These are phyloP conservation scores for Folsomia manolachei DNA, from an alignment of 2,888 invertebrate genomes.

Conservation along the genomic window DNA sequence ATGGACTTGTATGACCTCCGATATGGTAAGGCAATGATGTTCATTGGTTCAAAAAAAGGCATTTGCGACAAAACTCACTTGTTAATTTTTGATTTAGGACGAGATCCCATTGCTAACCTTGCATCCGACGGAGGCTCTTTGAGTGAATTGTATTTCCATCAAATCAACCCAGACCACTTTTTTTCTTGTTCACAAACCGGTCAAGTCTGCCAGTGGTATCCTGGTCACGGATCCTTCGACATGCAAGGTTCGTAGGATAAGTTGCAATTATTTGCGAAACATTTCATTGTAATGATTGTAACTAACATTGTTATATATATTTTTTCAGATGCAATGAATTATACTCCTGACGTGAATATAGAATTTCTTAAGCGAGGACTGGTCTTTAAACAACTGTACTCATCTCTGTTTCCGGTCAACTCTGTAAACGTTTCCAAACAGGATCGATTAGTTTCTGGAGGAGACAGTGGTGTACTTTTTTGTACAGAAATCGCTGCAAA, in stretches of 20 bases:
- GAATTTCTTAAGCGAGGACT: conserved; percentile 46
- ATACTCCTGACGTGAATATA: conserved; percentile 40
- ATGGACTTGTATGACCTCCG: conserved; percentile 49
- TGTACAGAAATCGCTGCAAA: conserved; percentile 34
- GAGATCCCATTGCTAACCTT: conserved; percentile 46
- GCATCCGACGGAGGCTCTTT: conserved; percentile 39
- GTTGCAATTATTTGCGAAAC: neutral
- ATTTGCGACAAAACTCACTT: too few species aligned
- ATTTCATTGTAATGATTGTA: neutral
- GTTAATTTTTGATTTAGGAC: conserved; percentile 27
- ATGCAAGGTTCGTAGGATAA: conserved; percentile 1
- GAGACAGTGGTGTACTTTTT: conserved; percentile 44
- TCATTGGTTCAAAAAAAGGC: too few species aligned
- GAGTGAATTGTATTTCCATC: conserved; percentile 47
- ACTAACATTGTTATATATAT: neutral
- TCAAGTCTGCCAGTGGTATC: conserved; percentile 46
- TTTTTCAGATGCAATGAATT: conserved; percentile 32
- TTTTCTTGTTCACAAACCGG: conserved; percentile 47
- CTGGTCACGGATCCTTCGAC: conserved; percentile 29
- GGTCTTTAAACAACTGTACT: conserved; percentile 38
- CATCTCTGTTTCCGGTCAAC: conserved; percentile 45
- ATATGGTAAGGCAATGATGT: conserved; percentile 30
- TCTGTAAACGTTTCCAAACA: conserved; percentile 46
- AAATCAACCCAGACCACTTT: conserved; percentile 47
- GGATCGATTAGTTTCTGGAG: conserved; percentile 45